phyloP scores from a whole-genome alignment of 1,140 invertebrate species.

The Cydia amplana region DNA sequence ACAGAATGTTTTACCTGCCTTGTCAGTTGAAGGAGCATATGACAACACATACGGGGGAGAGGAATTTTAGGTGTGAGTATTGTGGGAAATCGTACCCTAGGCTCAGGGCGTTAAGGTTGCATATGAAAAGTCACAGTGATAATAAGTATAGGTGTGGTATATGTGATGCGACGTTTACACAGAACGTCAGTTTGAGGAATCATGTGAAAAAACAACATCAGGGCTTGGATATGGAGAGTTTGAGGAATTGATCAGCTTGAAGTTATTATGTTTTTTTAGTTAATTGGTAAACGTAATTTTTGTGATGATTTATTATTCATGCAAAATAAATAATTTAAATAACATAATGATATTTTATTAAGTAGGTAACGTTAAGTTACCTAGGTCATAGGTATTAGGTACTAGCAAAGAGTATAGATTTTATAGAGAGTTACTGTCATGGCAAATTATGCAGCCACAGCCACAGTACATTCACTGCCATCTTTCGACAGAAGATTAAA shows the following conservation, averaged over 20 bases:
- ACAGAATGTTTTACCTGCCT: constrained; percentile 36
- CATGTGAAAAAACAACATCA: constrained; percentile 66
- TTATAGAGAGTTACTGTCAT: too few species aligned
- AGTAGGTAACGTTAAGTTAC: too few species aligned
- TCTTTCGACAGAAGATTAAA: too few species aligned
- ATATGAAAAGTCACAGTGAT: constrained; percentile 53
- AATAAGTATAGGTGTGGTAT: constrained; percentile 49
- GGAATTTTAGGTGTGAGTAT: constrained; percentile 39
- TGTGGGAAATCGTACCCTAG: constrained; percentile 40
- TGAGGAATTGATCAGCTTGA: constrained; percentile 31
- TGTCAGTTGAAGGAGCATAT: constrained; percentile 39
- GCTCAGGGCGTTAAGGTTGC: constrained; percentile 33
- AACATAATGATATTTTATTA: too few species aligned
- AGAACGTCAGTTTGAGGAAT: constrained; percentile 63
- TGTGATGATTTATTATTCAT: too few species aligned
- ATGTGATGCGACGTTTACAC: constrained; percentile 60
- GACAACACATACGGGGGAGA: constrained; percentile 38
- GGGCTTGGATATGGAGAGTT: constrained; percentile 41
- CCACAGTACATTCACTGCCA: too few species aligned
- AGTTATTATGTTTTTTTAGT: too few species aligned
- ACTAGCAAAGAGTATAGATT: too few species aligned
- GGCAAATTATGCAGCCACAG: too few species aligned
- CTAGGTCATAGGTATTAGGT: too few species aligned
- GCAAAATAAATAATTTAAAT: too few species aligned
- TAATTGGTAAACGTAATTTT: too few species aligned